phyloP scores from a whole-genome alignment of 2,797 vertebrate species.

The Heliangelus exortis region DNA sequence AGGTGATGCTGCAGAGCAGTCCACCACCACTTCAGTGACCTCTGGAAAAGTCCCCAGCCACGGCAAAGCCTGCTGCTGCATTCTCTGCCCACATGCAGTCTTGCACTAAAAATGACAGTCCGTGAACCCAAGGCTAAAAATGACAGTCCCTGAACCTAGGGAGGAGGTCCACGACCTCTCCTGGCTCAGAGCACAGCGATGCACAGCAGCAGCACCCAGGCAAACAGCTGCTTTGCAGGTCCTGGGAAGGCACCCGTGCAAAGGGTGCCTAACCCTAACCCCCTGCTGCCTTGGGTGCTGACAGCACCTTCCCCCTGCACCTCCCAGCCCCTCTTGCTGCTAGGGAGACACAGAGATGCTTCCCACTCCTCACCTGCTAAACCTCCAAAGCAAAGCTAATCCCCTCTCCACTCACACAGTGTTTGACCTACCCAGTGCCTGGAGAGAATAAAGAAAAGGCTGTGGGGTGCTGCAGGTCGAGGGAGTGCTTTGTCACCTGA shows the following conservation, averaged over 20 bases:
- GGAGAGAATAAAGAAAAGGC: neutral
- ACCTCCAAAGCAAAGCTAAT: neutral
- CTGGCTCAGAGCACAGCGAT: neutral
- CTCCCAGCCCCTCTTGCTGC: neutral
- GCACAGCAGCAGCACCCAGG: accelerated
- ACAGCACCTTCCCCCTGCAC: neutral
- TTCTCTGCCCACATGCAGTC: neutral
- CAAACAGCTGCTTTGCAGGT: accelerated
- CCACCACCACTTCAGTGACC: accelerated
- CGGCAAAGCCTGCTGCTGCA: accelerated
- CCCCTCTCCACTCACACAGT: neutral
- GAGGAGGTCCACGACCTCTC: accelerated
- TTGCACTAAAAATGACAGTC: neutral
- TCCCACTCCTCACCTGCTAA: neutral
- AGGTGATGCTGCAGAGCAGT: neutral
- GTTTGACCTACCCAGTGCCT: neutral
- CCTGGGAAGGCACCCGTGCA: accelerated
- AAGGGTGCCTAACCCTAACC: accelerated
- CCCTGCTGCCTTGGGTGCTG: neutral
- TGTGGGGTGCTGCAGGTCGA: neutral
- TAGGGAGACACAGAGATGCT: accelerated
- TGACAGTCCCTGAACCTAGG: no score
- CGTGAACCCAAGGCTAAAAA: no score
- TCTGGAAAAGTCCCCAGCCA: neutral
- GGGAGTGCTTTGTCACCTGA: neutral